A percentile compares a stretch with the other conserved stretches of the same genome.
Evolutionary conservation across 2,888 invertebrate species (phyloP).

Genomic region (Reticulitermes lucifugus): DNA sequence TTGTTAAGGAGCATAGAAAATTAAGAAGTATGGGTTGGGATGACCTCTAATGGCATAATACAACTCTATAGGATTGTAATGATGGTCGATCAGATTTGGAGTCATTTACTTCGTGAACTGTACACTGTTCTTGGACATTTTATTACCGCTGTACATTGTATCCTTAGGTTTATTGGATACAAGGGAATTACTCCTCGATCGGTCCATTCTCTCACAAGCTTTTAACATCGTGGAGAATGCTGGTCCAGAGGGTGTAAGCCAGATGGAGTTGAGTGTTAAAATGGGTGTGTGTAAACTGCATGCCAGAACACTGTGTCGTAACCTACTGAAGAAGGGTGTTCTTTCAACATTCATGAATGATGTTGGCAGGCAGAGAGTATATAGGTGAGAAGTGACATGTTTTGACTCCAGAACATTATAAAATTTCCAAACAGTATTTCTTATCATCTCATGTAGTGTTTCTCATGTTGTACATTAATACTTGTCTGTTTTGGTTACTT

Average conservation of each 20-base stretch:
- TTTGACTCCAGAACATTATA: background rate
- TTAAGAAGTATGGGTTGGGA: too few species aligned
- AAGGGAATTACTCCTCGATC: constrained; percentile 55
- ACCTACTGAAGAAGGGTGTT: constrained; percentile 62
- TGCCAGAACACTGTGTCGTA: constrained; percentile 65
- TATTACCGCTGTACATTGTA: background rate
- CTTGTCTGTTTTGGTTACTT: too few species aligned
- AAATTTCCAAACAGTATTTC: background rate
- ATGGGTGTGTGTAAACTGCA: constrained; percentile 65
- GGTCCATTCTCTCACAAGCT: constrained; percentile 66
- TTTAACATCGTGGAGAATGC: constrained; percentile 65
- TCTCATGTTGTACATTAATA: too few species aligned
- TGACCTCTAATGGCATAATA: too few species aligned
- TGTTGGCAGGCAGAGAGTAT: constrained; percentile 68
- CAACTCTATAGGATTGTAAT: too few species aligned
- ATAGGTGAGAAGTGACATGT: constrained; percentile 61
- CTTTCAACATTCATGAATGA: constrained; percentile 68
- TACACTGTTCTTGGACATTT: too few species aligned
- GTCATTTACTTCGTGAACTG: too few species aligned
- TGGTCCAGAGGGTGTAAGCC: constrained; percentile 68
- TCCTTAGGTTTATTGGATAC: constrained; percentile 55
- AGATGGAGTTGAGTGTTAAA: constrained; percentile 61
- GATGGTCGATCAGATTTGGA: too few species aligned
- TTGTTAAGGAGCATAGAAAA: too few species aligned
- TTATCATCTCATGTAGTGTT: background rate